Conservation (phyloP, 2,888 invertebrate genomes). For the Ligdia adustata region DNA sequence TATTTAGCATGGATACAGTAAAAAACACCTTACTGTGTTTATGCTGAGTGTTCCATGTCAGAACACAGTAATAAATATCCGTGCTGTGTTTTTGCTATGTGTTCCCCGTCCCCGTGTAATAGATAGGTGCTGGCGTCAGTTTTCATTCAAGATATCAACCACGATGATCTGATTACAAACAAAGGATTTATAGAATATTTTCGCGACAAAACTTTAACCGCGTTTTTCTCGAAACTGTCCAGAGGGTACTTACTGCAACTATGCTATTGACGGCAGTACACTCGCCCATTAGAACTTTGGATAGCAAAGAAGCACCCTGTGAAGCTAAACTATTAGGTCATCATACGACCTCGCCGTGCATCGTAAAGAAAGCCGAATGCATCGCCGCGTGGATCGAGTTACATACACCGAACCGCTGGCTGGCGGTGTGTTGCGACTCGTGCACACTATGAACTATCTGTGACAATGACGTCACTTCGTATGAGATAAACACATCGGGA, state of each 20-base stretch:
- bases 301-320: too few relatives aligned
- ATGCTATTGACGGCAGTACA: too few relatives aligned
- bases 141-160: slow-evolving; percentile 6
- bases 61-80: neutral
- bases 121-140: neutral
- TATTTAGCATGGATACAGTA: neutral
- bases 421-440: too few relatives aligned
- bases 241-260: neutral
- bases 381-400: too few relatives aligned
- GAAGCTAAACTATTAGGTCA: too few relatives aligned
- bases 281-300: too few relatives aligned
- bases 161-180: slow-evolving; percentile 2
- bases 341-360: too few relatives aligned
- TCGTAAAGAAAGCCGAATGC: too few relatives aligned
- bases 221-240: neutral
- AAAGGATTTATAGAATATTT: slow-evolving; percentile 1
- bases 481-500: too few relatives aligned
- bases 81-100: neutral
- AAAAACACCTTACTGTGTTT: neutral
- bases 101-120: neutral
- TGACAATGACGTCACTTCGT: too few relatives aligned
- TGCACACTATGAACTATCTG: too few relatives aligned
- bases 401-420: too few relatives aligned
- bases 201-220: slow-evolving; percentile 2
- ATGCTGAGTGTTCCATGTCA: neutral